Base-by-base conservation (phyloP, 2,797 vertebrate species). In the Melanotaenia trifasciata region DNA sequence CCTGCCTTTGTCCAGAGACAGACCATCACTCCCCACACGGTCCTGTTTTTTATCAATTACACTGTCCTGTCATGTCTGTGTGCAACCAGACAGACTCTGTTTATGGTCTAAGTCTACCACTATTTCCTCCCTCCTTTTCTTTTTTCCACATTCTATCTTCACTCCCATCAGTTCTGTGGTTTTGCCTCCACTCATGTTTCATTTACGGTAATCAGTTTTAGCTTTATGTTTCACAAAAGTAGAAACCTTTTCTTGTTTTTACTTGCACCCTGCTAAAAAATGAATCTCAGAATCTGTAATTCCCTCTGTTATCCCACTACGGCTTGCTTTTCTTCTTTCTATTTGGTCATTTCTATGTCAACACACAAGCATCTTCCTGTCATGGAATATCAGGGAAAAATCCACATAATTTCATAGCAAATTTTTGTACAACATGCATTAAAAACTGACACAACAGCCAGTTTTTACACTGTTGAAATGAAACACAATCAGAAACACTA, bases 31-130 rank as follows among this genome's bases (percentile, higher is more conserved):
- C 73, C 74, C 69, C 28, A 58, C 36, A 26, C 54, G 53, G 80
- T 22, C 35, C 81, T 90, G 86, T 47, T 88, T 78, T 87, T 58
- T 76, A 70, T 89, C 83, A 84, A 64, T 80, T 72, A 51, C 13
- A 14, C 76, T 58, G 33, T 3, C 36, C 62, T 72, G 81, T 74
- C 66, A 67, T 6, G n/a, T 79, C 74, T 67, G 36, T 60, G 70
- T 45, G 13, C 54, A 80, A 64, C 60, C 74, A 67, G 81, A 66
- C 35, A 14, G 68, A 63, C 56, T 84, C 76, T 84, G 88, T 47
- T 92, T 73, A 76, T 67, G 79, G 73, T 87, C 76, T 83, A 79
- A 79, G 64, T 69, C 67, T 68, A 30, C 80, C 69, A 69, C 76
- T 81, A 67, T 77, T 73, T 57, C 61, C 56, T 61, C 51, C 50